Percentiles rank a stretch among this genome's conserved stretches.
Evolutionary conservation across 2,113 vertebrate species (phyloP).

Genomic region (Chaenocephalus aceratus): DNA sequence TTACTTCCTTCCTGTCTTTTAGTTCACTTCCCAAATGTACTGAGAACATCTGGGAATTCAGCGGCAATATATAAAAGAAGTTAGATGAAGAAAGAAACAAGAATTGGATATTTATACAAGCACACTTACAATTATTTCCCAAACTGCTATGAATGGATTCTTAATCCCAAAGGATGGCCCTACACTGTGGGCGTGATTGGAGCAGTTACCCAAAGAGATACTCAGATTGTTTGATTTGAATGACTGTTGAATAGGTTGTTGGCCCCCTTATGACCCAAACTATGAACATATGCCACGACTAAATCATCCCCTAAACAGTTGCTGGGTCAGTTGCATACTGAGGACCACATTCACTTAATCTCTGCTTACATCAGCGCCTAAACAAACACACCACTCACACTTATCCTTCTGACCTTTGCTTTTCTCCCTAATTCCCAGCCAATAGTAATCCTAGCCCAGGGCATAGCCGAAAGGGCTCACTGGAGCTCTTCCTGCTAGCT

Average conservation of each 20-base stretch:
- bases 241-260: background rate
- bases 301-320: background rate
- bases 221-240: background rate
- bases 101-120: background rate
- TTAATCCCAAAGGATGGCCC: background rate
- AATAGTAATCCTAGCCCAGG: conserved; percentile 58
- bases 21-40: background rate
- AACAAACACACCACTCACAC: conserved; percentile 35
- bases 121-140: no score
- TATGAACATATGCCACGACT: no score
- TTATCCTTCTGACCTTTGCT: conserved; percentile 60
- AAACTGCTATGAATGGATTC: no score
- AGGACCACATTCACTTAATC: conserved; percentile 3
- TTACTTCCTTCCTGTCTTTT: background rate
- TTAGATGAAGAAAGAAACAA: background rate
- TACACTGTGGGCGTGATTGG: background rate
- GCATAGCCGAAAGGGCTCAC: conserved; percentile 58
- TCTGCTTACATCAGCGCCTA: conserved; percentile 30
- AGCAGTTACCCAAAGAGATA: background rate
- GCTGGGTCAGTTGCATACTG: background rate
- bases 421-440: conserved; percentile 61
- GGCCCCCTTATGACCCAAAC: no score
- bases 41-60: background rate
- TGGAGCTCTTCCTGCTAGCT: conserved; percentile 52
- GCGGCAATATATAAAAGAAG: background rate